Conservation (phyloP, 2,888 invertebrate genomes). For the Melinaea menophilus region DNA sequence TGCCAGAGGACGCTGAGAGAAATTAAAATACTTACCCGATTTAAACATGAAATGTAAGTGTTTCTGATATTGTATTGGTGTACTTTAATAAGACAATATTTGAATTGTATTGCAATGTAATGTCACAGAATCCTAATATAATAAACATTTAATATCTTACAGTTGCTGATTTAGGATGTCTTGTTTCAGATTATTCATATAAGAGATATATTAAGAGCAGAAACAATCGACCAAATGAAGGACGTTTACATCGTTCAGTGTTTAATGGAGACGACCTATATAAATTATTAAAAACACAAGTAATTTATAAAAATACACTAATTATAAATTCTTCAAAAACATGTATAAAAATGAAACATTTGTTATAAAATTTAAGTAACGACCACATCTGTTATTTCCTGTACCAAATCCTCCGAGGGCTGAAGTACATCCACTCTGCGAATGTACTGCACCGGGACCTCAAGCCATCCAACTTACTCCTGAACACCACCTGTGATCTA, state of each 20-base stretch:
- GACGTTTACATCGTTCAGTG: conserved; percentile 99
- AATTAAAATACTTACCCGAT: conserved; percentile 99
- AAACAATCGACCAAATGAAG: conserved; percentile 97
- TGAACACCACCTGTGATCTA: conserved; percentile 99
- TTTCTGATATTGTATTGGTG: no score
- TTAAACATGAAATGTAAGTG: conserved; percentile 99
- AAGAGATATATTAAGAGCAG: conserved; percentile 97
- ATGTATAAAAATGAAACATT: conserved; percentile 18
- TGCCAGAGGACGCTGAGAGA: conserved; percentile 99
- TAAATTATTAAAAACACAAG: conserved; percentile 99
- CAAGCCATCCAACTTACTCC: conserved; percentile 98
- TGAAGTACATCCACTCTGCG: conserved; percentile 99
- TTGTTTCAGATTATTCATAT: conserved; percentile 97
- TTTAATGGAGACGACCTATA: conserved; percentile 99
- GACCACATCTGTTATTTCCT: conserved; percentile 99
- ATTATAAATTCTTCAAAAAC: no score
- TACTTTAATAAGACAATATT: no score
- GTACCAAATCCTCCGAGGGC: conserved; percentile 97
- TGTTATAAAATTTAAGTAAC: conserved; percentile 95
- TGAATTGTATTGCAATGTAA: no score
- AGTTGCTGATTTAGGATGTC: conserved; percentile 7
- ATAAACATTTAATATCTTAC: no score
- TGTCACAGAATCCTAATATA: no score
- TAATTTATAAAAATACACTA: conserved; percentile 45
- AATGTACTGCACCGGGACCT: conserved; percentile 99